These are phyloP conservation scores for Halictus ligatus DNA, from an alignment of 2,888 invertebrate species.

Conservation along the genomic window DNA sequence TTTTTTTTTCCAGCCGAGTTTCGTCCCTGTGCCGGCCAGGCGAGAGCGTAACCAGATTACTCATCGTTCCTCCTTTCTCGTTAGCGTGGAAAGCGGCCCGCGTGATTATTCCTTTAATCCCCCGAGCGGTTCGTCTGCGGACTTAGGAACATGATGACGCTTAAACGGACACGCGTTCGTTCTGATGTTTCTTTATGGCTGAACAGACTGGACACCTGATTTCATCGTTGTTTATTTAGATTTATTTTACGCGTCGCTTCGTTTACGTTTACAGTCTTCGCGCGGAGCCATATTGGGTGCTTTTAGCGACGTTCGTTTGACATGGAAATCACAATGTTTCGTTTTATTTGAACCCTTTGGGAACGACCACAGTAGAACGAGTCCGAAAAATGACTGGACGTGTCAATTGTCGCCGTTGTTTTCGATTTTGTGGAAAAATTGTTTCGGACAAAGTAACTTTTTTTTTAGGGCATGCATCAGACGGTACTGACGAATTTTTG, in stretches of 20 bases:
- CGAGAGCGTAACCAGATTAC: conserved; percentile 17
- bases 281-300: neutral
- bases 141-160: conserved; percentile 9
- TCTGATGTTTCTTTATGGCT: neutral
- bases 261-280: neutral
- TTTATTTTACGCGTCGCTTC: neutral
- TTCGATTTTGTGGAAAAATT: neutral
- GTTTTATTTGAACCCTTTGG: neutral
- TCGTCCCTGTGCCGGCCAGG: neutral
- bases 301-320: neutral
- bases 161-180: neutral
- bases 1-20: neutral
- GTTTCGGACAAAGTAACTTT: neutral
- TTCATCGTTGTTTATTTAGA: neutral
- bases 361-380: neutral
- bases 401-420: neutral
- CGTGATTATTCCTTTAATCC: conserved; percentile 18
- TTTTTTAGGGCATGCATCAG: neutral
- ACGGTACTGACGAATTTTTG: neutral
- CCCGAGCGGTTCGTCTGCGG: neutral
- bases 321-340: neutral
- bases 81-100: neutral
- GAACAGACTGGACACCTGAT: neutral
- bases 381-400: neutral
- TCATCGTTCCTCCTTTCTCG: neutral